phyloP scores from a whole-genome alignment of 1,140 invertebrate species.

The Microvelia longipes region DNA sequence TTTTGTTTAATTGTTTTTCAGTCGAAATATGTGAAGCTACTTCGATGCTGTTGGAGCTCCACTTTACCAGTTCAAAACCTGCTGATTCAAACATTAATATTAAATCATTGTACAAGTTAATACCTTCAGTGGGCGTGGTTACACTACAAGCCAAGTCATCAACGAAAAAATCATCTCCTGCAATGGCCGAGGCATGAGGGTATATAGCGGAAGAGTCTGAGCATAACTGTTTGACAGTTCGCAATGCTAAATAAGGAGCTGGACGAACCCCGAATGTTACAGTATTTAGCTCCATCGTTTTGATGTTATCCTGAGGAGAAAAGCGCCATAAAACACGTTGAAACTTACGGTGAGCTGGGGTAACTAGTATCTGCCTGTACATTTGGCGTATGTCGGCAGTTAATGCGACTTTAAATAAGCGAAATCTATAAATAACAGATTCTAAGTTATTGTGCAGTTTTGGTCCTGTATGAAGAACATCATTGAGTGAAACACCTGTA shows the following conservation, averaged over 20 bases:
- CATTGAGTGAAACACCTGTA: not conserved
- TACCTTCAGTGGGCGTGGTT: not conserved
- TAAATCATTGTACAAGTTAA: not conserved
- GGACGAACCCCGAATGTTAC: not conserved
- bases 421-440: not conserved
- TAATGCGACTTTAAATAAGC: not conserved
- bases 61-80: not conserved
- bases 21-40: not conserved
- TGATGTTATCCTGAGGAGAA: not conserved
- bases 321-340: not conserved
- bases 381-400: not conserved
- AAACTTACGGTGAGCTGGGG: not conserved
- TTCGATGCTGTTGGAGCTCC: not conserved
- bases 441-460: not conserved
- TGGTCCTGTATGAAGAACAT: not conserved
- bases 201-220: not conserved
- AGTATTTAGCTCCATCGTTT: not conserved
- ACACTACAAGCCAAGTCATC: not conserved
- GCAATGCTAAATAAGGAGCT: not conserved
- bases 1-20: not conserved
- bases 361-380: not conserved
- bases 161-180: not conserved
- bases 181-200: not conserved
- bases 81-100: not conserved
- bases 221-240: not conserved